A percentile compares a stretch with the other conserved stretches of the same genome.
Conservation (phyloP, 2,888 invertebrate species). For the Epirrhoe tristata region DNA sequence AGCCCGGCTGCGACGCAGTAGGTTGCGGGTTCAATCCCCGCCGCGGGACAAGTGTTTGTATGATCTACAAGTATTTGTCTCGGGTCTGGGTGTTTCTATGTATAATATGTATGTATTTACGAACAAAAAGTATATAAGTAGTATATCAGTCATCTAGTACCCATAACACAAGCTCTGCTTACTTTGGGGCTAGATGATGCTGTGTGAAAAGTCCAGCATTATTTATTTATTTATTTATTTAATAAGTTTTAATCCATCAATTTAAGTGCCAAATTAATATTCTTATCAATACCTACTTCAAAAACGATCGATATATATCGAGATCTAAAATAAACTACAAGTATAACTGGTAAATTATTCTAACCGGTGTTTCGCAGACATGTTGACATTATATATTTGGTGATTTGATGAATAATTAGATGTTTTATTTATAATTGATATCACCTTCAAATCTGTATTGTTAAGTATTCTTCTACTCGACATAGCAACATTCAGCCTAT, state of each 20-base stretch:
- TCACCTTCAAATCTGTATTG: conserved; percentile 4
- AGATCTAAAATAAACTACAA: conserved; percentile 18
- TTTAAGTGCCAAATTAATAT: conserved; percentile 6
- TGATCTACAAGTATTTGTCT: no score
- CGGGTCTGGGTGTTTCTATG: no score
- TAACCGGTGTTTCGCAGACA: conserved; percentile 33
- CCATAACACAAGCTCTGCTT: no score
- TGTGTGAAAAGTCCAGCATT: no score
- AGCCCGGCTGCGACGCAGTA: no score
- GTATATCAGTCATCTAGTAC: no score
- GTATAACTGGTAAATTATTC: conserved; percentile 21
- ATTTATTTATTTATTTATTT: no score
- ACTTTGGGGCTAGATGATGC: no score
- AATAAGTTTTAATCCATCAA: neutral
- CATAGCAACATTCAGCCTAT: neutral
- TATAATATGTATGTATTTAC: no score
- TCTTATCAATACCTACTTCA: conserved; percentile 8
- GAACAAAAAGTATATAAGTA: no score
- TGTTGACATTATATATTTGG: conserved; percentile 38
- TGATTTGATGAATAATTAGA: conserved; percentile 24
- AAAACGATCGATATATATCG: conserved; percentile 24
- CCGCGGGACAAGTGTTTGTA: no score
- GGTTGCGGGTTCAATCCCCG: no score
- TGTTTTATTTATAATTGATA: conserved; percentile 13
- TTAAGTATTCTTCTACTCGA: neutral